These are phyloP conservation scores for Lymantria dispar DNA, from an alignment of 2,888 invertebrate genomes.

Conservation along the genomic window DNA sequence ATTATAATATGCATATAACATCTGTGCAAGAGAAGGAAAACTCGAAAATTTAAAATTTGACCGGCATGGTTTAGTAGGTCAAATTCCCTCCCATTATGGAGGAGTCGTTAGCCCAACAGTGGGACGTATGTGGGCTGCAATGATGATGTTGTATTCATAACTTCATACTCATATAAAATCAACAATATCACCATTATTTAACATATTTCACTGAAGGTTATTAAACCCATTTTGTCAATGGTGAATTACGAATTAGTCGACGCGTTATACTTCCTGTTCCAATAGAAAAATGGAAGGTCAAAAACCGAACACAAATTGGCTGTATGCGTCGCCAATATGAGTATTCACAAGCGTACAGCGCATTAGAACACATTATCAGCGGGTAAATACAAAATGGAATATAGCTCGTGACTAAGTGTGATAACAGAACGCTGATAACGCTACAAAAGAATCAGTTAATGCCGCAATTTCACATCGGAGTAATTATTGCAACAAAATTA, in stretches of 20 bases:
- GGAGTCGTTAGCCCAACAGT: too few species aligned
- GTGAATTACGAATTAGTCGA: conserved; percentile 10
- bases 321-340: conserved; percentile 12
- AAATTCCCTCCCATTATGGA: too few species aligned
- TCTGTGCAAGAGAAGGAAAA: too few species aligned
- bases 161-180: too few species aligned
- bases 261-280: conserved; percentile 27
- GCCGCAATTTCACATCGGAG: conserved; percentile 15
- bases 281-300: conserved; percentile 34
- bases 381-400: conserved; percentile 35
- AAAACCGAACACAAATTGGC: conserved; percentile 18
- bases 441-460: conserved; percentile 41
- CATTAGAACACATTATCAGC: conserved; percentile 35
- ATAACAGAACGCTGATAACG: conserved; percentile 40
- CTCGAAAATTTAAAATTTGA: too few species aligned
- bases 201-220: conserved; percentile 13
- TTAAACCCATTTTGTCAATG: conserved; percentile 27
- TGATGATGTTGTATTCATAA: too few species aligned
- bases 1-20: too few species aligned
- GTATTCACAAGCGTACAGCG: conserved; percentile 19
- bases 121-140: too few species aligned
- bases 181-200: not conserved
- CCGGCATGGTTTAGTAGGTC: too few species aligned
- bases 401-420: conserved; percentile 29
- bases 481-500: not conserved